phyloP scores from a whole-genome alignment of 2,113 vertebrate genomes.

The Takifugu flavidus region DNA sequence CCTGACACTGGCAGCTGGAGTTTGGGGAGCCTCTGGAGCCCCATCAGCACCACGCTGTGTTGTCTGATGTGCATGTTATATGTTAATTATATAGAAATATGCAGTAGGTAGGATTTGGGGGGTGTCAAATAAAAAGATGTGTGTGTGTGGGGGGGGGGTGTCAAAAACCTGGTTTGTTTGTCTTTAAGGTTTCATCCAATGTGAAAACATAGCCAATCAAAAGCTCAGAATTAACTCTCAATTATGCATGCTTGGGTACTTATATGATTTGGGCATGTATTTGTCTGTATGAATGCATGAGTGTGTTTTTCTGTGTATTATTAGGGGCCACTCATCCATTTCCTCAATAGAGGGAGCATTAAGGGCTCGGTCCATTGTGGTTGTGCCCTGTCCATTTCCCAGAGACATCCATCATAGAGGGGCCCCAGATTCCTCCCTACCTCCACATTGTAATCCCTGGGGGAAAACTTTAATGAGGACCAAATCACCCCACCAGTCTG shows the following conservation, averaged over 20 bases:
- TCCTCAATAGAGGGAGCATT: conserved; percentile 64
- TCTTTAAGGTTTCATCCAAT: conserved; percentile 28
- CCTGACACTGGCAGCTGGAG: conserved; percentile 73
- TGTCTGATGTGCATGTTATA: conserved; percentile 34
- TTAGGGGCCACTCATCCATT: conserved; percentile 59
- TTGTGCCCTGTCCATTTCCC: conserved; percentile 75
- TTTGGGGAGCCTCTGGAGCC: conserved; percentile 61
- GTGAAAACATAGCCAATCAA: conserved; percentile 19
- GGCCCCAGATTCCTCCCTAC: conserved; percentile 32
- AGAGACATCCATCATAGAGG: conserved; percentile 76
- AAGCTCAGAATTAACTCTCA: background rate
- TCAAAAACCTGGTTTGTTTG: conserved; percentile 16
- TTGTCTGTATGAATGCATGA: conserved; percentile 38
- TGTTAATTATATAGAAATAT: conserved; percentile 41
- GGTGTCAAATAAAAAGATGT: background rate
- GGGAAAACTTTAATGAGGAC: conserved; percentile 73
- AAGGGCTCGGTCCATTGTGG: conserved; percentile 70
- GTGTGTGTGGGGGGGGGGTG: no score
- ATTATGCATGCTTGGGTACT: conserved; percentile 24
- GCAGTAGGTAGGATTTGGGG: conserved; percentile 29
- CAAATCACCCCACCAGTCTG: conserved; percentile 69
- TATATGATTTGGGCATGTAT: conserved; percentile 21
- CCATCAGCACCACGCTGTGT: conserved; percentile 70
- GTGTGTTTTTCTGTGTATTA: conserved; percentile 28
- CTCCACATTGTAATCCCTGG: conserved; percentile 36